phyloP scores from a whole-genome alignment of 2,888 invertebrate species.

The Nemoura dubitans region DNA sequence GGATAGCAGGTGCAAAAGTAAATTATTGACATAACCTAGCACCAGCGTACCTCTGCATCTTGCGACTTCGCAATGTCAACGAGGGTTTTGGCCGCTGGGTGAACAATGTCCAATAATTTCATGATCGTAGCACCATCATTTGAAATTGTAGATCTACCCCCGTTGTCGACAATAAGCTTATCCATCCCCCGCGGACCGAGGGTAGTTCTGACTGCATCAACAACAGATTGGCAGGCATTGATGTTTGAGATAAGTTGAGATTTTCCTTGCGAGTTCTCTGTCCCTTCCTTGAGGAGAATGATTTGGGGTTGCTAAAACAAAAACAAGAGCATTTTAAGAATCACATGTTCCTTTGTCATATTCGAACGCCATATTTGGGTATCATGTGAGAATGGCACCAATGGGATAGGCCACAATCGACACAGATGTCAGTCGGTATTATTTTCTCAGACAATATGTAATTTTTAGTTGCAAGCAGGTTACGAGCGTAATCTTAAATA shows the following conservation, averaged over 20 bases:
- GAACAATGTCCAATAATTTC: conserved; percentile 96
- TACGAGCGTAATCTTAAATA: not conserved
- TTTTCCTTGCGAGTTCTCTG: conserved; percentile 95
- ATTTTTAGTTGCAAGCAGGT: no score
- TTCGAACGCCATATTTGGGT: conserved; percentile 4
- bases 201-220: conserved; percentile 96
- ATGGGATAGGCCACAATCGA: not conserved
- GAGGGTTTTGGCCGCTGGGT: conserved; percentile 96
- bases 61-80: conserved; percentile 99
- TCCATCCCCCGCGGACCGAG: conserved; percentile 99
- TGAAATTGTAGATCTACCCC: conserved; percentile 94
- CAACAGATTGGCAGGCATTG: conserved; percentile 94
- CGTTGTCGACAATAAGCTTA: conserved; percentile 92
- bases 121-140: conserved; percentile 99
- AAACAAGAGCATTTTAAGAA: conserved; percentile 46
- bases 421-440: not conserved
- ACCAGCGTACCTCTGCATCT: conserved; percentile 84
- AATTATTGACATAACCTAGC: not conserved
- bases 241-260: conserved; percentile 96
- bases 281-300: conserved; percentile 96
- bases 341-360: conserved; percentile 1
- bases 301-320: conserved; percentile 93
- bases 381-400: not conserved
- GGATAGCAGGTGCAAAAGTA: not conserved
- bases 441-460: not conserved